Evolutionary conservation across 2,888 invertebrate species (phyloP).

Genomic region (Cryptops parisi): DNA sequence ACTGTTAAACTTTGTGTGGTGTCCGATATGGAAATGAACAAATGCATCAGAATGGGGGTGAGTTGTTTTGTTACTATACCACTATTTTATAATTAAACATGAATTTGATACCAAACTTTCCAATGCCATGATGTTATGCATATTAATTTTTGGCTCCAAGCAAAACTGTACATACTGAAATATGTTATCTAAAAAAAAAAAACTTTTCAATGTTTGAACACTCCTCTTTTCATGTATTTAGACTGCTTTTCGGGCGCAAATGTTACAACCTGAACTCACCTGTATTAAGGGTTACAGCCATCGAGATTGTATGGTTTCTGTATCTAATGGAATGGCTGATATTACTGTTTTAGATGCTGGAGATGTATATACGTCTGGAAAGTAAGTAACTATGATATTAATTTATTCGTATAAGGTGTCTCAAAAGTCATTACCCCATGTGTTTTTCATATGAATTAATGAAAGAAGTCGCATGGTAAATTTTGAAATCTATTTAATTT

Average conservation of each 20-base stretch:
- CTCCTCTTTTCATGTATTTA: too few species aligned
- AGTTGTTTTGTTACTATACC: constrained; percentile 14
- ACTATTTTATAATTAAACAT: not conserved
- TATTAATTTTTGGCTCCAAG: not conserved
- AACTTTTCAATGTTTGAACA: too few species aligned
- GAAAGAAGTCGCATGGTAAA: too few species aligned
- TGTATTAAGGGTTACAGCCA: constrained; percentile 66
- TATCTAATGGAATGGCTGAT: constrained; percentile 50
- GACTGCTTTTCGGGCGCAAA: constrained; percentile 73
- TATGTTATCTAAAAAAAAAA: too few species aligned
- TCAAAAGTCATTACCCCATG: too few species aligned
- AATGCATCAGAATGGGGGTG: constrained; percentile 83
- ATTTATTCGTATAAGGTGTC: too few species aligned
- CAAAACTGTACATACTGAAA: too few species aligned
- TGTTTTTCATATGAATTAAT: too few species aligned
- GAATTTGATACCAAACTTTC: constrained; percentile 1
- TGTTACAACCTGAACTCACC: constrained; percentile 61
- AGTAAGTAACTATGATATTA: too few species aligned
- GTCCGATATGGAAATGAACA: constrained; percentile 74
- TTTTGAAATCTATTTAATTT: too few species aligned
- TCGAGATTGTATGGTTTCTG: constrained; percentile 68
- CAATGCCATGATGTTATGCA: not conserved
- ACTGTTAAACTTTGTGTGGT: constrained; percentile 81
- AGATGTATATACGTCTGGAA: constrained; percentile 72
- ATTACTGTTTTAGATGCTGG: constrained; percentile 83